phyloP scores from a whole-genome alignment of 2,888 invertebrate species.

The Sminthurinus aureus region DNA sequence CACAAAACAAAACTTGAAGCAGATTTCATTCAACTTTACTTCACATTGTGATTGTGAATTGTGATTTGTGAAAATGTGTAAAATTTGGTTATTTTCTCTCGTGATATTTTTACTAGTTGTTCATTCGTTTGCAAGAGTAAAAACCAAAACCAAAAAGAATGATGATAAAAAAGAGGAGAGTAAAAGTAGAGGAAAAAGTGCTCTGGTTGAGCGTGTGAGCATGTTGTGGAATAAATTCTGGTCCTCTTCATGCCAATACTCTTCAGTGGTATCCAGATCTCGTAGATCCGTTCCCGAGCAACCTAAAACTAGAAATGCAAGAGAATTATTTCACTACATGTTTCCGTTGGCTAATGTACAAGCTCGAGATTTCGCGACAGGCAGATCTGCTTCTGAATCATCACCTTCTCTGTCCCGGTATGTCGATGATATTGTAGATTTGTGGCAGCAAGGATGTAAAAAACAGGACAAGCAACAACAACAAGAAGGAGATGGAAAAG shows the following conservation, averaged over 20 bases:
- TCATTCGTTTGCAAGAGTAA: no score
- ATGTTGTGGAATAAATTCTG: neutral
- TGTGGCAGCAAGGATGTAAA: slow-evolving; percentile 14
- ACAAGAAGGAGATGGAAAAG: no score
- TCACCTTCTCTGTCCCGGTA: neutral
- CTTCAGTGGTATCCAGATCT: slow-evolving; percentile 15
- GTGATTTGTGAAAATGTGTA: no score
- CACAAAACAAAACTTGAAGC: no score
- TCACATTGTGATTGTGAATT: no score
- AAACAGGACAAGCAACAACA: neutral
- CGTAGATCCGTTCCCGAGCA: neutral
- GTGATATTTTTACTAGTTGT: no score
- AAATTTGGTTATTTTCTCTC: no score
- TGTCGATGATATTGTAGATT: slow-evolving; percentile 21
- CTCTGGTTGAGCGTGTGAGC: no score
- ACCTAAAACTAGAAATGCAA: slow-evolving; percentile 4
- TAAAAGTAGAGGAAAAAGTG: no score
- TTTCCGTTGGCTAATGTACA: slow-evolving; percentile 26
- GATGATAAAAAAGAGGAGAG: no score
- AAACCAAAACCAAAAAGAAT: no score
- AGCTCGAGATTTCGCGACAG: neutral
- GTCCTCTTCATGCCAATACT: neutral
- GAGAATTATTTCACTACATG: slow-evolving; percentile 24
- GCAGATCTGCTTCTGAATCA: neutral
- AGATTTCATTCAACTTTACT: no score